Evolutionary conservation across 2,113 vertebrate genomes (phyloP), one percentile per base, ranked within the genome.

Genomic region (Lethenteron reissneri): DNA sequence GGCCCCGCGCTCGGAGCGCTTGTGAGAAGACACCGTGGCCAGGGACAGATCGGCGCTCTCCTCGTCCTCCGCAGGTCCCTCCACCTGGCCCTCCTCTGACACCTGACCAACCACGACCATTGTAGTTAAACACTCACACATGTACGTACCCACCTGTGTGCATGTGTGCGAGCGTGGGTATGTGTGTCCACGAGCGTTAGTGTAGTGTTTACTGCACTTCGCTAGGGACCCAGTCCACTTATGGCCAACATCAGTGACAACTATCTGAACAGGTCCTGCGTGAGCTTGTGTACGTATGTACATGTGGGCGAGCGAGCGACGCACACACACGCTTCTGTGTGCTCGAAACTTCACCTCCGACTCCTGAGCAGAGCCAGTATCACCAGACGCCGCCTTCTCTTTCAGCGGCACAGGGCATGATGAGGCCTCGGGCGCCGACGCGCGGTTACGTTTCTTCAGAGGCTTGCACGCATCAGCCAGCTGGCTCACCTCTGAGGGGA

Each of bases 401-500:
- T 84, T 80, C 75, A 82, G 82, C 73, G 84, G 79, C 71, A 82
- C 70, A 11, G 81, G 77, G 9, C n/a, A n/a, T 10, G 25, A 25
- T 10, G n/a, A n/a, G 57, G 79, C 74, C 70, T 81, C 82, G 57
- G 76, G 79, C n/a, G n/a, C 78, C 15, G 82, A 82, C 56, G 82
- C 84, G 75, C n/a, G n/a, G n/a, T 83, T 87, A 76, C 86, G 82
- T 81, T 95, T 96, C 82, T 88, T 89, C 78, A 82, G 78, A 57
- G 82, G 84, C 78, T 88, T 91, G 79, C 84, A 86, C 75, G 88
- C 86, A 75, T 85, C 86, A 70, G 83, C 81, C 58, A 84, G 82
- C 78, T 80, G 81, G 74, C 84, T 83, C 73, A 78, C 85, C 82
- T 81, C 76, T 78, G 79, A 72, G 77, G 83, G 79, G 80, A 41